Conservation (phyloP, 2,113 vertebrate genomes). For the Pseudonaja textilis region DNA sequence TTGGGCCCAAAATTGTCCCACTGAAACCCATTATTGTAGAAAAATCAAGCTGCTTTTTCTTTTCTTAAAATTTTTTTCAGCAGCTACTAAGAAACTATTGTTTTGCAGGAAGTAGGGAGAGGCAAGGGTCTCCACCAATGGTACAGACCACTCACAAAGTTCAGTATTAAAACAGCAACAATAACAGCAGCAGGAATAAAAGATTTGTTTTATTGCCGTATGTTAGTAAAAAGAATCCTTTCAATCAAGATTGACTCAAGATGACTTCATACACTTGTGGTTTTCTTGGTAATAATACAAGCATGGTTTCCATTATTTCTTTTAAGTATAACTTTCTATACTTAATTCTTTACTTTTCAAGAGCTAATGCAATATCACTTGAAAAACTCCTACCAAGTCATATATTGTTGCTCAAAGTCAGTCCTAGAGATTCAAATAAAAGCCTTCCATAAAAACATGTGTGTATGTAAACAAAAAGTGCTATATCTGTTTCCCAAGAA, state of each 20-base stretch:
- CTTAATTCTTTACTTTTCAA: neutral
- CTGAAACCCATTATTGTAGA: neutral
- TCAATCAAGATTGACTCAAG: neutral
- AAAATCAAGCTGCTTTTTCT: neutral
- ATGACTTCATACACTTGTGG: neutral
- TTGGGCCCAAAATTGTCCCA: neutral
- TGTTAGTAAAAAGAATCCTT: neutral
- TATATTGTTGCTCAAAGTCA: neutral
- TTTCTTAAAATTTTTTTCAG: neutral
- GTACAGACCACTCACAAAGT: neutral
- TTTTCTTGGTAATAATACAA: neutral
- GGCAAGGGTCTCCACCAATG: neutral
- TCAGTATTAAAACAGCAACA: neutral
- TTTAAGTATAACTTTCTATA: neutral
- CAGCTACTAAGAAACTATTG: neutral
- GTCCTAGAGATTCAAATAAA: neutral
- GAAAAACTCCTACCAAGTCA: neutral
- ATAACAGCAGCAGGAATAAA: neutral
- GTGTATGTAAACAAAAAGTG: neutral
- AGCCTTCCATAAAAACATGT: neutral
- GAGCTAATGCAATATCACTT: neutral
- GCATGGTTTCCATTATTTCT: neutral
- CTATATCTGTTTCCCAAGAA: neutral
- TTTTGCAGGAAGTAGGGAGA: neutral
- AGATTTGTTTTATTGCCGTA: neutral